Base-by-base conservation (phyloP, 2,888 invertebrate genomes). In the Julus scandinavius region DNA sequence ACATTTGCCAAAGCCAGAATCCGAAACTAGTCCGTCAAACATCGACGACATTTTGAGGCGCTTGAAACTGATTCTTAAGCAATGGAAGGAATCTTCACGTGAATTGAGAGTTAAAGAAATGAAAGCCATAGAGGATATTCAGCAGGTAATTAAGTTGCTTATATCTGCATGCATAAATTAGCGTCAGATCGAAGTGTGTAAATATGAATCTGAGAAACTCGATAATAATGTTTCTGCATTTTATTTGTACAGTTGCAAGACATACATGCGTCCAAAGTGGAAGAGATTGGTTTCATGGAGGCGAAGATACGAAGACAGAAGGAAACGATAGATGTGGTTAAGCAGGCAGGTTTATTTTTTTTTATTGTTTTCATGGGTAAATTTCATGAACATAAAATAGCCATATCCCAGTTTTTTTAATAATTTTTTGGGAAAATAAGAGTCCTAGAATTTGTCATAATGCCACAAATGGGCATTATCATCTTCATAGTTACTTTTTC, bases 31-130 rank as follows among this genome's bases (percentile, higher is more conserved):
- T 72, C n/a, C 41, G 40, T 63, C 87, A 13, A 87, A 87, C 41
- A 40, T 87, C 5, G 54, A 38, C 15, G 87, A 72, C 11, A 54
- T 87, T 11, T 29, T n/a, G 20, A 63, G 87, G 17, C 29, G 87
- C 29, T 63, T 87, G 38, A 87, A 87, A 63, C 29, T 87, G 40
- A 87, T 87, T 6, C 63, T 58, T 9, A 87, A 87, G 17, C 72
- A 87, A 63, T 87, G 54, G 87, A 87, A 72, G 41, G 87, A 87
- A 40, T 50, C 63, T 5, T 54, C 20, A 38, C 58, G 87, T 3
- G 40, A 40, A 54, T 41, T 63, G n/a, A 54, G 40, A 40, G 41
- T 41, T 15, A 9, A 58, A 38, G 40, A 54, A 38, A 63, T 58
- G 58, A 63, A 58, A 40, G 58, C 40, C 17, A 87, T 41, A 7